These are phyloP conservation scores for Phaedon cochleariae DNA, from an alignment of 2,888 invertebrate genomes.

Conservation along the genomic window DNA sequence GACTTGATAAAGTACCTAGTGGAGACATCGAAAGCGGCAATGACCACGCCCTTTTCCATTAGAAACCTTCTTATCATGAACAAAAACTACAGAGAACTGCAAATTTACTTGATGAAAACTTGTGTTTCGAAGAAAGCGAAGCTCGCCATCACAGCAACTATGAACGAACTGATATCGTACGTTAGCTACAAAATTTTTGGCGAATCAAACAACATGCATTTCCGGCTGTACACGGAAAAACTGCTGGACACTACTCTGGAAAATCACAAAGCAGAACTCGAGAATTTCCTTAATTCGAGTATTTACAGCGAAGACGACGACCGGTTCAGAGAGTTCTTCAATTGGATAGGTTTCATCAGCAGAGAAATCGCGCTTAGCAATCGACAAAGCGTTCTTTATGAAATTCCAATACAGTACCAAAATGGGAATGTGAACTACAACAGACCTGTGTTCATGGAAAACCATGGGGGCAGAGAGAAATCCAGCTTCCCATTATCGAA, in stretches of 20 bases:
- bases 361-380: background rate
- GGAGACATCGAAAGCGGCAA: slow-evolving; percentile 13
- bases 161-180: slow-evolving; percentile 17
- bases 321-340: background rate
- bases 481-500: no score
- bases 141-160: background rate
- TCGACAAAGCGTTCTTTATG: background rate
- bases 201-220: background rate
- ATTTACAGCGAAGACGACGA: background rate
- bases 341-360: background rate
- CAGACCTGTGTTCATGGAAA: no score
- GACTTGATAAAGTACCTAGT: slow-evolving; percentile 14
- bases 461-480: no score
- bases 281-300: slow-evolving; percentile 3
- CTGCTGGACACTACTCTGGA: slow-evolving; percentile 22
- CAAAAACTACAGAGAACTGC: slow-evolving; percentile 16
- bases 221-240: slow-evolving; percentile 18
- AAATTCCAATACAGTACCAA: background rate
- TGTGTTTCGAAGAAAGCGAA: slow-evolving; percentile 11
- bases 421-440: no score
- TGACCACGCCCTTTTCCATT: slow-evolving; percentile 9
- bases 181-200: slow-evolving; percentile 17
- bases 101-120: background rate
- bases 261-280: slow-evolving; percentile 17
- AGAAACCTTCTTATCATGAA: slow-evolving; percentile 15